These are phyloP conservation scores for Acanthurus leucopareius DNA, from an alignment of 2,797 vertebrate genomes.

Conservation along the genomic window DNA sequence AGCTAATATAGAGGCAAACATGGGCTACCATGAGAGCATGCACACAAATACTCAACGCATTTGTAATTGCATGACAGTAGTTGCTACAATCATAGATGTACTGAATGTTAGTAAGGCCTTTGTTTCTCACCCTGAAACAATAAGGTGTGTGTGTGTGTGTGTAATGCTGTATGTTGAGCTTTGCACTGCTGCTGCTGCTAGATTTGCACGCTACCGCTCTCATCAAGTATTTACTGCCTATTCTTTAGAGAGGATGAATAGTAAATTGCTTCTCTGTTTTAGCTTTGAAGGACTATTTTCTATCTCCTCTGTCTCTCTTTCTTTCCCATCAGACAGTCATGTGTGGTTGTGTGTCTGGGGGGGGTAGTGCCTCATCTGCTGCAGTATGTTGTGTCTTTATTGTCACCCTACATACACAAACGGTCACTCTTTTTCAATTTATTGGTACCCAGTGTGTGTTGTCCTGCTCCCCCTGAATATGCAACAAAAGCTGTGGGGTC, in stretches of 20 bases:
- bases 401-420: constrained; percentile 27
- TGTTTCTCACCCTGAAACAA: constrained; percentile 36
- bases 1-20: constrained; percentile 10
- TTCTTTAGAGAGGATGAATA: constrained; percentile 63
- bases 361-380: constrained; percentile 15
- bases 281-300: constrained; percentile 25
- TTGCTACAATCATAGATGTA: constrained; percentile 3
- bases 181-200: constrained; percentile 30
- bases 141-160: background rate
- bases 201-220: constrained; percentile 49
- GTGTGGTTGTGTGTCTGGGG: background rate
- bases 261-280: constrained; percentile 54
- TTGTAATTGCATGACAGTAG: constrained; percentile 40
- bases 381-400: constrained; percentile 49
- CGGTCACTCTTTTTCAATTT: constrained; percentile 58
- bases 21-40: constrained; percentile 3
- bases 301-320: constrained; percentile 25
- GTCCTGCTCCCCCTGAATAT: constrained; percentile 74
- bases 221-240: constrained; percentile 64
- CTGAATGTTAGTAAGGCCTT: constrained; percentile 29
- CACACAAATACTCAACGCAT: constrained; percentile 36
- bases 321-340: constrained; percentile 45
- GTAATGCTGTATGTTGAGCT: constrained; percentile 5
- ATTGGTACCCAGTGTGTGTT: constrained; percentile 81
- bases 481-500: constrained; percentile 85